Percentiles rank a stretch among this genome's conserved stretches.
These are phyloP conservation scores for Orestias chungarensis DNA, from an alignment of 2,797 vertebrate genomes.

Conservation along the genomic window DNA sequence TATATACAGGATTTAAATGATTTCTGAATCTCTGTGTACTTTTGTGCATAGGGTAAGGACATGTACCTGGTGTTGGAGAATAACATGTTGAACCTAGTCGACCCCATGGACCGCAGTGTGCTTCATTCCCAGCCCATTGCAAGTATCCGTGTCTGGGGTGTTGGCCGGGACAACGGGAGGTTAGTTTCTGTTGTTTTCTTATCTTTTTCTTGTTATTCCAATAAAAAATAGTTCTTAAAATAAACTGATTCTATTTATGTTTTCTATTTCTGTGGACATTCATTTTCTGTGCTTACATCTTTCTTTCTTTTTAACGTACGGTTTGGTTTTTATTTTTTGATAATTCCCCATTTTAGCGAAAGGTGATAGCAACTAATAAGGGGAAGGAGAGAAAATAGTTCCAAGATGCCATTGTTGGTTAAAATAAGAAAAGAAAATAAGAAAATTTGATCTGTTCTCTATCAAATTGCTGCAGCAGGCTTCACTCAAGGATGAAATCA, in stretches of 20 bases:
- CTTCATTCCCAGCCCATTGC: conserved; percentile 96
- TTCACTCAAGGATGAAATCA: conserved; percentile 2
- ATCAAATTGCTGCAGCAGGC: neutral
- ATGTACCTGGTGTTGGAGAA: conserved; percentile 98
- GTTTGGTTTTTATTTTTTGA: neutral
- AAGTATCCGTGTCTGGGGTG: conserved; percentile 98
- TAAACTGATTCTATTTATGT: neutral
- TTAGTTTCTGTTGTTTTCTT: conserved; percentile 66
- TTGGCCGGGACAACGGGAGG: conserved; percentile 97
- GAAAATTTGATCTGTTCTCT: too few species aligned
- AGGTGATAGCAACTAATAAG: conserved; percentile 73
- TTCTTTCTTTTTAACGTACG: conserved; percentile 9
- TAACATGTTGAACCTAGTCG: conserved; percentile 94
- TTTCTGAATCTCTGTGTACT: conserved; percentile 30
- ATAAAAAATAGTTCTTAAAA: neutral
- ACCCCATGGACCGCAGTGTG: conserved; percentile 94
- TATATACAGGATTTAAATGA: conserved; percentile 38
- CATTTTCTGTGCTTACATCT: neutral
- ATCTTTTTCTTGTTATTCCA: neutral
- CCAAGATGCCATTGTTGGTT: too few species aligned
- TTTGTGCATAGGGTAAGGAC: conserved; percentile 89
- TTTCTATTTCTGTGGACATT: neutral
- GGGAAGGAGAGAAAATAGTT: conserved; percentile 41
- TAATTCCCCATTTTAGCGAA: conserved; percentile 33
- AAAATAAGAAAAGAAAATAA: too few species aligned